Percentiles rank a stretch among this genome's conserved stretches.
phyloP scores from a whole-genome alignment of 2,888 invertebrate species.

The Mystacides longicornis region DNA sequence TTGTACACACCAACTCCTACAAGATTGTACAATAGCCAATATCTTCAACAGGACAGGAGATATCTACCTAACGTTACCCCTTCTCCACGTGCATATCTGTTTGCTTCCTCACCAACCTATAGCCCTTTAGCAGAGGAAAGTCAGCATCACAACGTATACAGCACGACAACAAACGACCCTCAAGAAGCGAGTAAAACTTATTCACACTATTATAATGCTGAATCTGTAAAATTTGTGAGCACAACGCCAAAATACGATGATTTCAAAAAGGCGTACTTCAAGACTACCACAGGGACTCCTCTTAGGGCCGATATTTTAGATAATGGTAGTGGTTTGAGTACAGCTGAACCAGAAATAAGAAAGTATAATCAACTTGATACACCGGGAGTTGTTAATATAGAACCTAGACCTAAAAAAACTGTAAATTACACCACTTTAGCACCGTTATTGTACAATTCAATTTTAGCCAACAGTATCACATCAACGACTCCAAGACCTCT shows the following conservation, averaged over 20 bases:
- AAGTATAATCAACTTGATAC: slow-evolving; percentile 21
- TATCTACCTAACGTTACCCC: slow-evolving; percentile 9
- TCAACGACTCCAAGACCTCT: background rate
- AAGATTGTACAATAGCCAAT: slow-evolving; percentile 10
- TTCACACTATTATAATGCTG: slow-evolving; percentile 18
- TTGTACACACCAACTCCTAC: slow-evolving; percentile 14
- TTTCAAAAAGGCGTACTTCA: slow-evolving; percentile 4
- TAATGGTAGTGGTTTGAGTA: slow-evolving; percentile 12
- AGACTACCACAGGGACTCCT: slow-evolving; percentile 6
- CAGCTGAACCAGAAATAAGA: slow-evolving; percentile 15
- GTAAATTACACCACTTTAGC: slow-evolving; percentile 20
- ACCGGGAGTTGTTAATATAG: slow-evolving; percentile 17
- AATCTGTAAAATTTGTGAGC: slow-evolving; percentile 21
- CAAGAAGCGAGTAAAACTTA: slow-evolving; percentile 18
- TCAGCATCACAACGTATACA: slow-evolving; percentile 2
- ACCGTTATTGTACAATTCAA: slow-evolving; percentile 13
- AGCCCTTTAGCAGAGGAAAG: slow-evolving; percentile 1
- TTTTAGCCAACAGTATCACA: background rate
- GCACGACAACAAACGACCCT: background rate
- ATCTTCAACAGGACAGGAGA: slow-evolving; percentile 12
- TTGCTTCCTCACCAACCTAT: background rate
- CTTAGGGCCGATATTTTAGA: background rate
- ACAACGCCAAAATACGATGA: slow-evolving; percentile 21
- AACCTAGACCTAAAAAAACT: slow-evolving; percentile 8
- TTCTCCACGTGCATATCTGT: slow-evolving; percentile 13